Evolutionary conservation across 2,888 invertebrate species (phyloP), one percentile per base, ranked within the genome.

Genomic region (Marasmarcha lunaedactyla): DNA sequence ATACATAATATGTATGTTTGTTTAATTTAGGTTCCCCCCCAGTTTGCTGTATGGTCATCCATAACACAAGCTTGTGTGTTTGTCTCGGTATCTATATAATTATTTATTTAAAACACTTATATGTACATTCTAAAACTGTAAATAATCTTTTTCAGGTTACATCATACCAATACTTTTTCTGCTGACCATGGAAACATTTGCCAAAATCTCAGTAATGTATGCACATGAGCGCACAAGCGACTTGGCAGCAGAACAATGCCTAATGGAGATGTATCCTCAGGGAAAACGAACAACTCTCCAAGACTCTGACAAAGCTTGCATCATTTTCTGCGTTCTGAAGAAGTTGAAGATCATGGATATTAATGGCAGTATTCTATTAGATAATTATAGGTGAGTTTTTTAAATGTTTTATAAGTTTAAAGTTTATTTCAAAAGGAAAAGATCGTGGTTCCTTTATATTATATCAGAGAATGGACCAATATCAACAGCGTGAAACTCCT

Each of bases 271-370:
- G 79, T 81, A 59, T 41, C 74, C 79, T 0, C 71, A 60, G 41
- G 52, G 55, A 13, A 72, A 63, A 35, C 58, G 52, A 11, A 43
- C 71, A 1, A 69, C 73, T 1, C 46, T 81, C 14, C 70, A 77
- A 41, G 77, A 77, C 45, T 77, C 78, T 0, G 81, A 81, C 15
- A 78, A 72, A 39, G 52, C 77, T 0, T 83, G 81, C 48, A 73
- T 83, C 45, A 77, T 83, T 42, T 78, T 65, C 51, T 83, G 81
- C 41, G 79, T 83, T 0, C 52, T 79, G 15, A 78, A 60, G 54
- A 77, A 78, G 47, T 64, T 83, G 7, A 77, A 77, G 2, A 78
- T 83, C 38, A 83, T 83, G 62, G 72, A 56, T 13, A 3, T 52
- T 0, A 63, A 43, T 40, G 81, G 81, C 0, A 46, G 52, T n/a